Percentiles rank a stretch among this genome's conserved stretches.
Conservation (phyloP, 92 coral and sea anemone species). For the Scolanthus callimorphus region DNA sequence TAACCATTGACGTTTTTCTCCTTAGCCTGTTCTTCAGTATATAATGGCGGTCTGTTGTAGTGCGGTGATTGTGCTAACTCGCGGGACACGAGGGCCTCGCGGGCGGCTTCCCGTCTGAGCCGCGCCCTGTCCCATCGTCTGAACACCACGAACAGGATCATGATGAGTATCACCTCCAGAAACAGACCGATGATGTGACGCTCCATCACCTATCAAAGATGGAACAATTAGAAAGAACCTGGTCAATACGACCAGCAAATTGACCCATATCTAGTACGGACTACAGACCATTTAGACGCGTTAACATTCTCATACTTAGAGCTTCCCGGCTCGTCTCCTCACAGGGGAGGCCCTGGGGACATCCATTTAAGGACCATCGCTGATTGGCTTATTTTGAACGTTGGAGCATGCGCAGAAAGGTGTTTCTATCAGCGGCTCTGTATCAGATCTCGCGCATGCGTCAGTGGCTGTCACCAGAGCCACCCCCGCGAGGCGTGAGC, state of each 20-base stretch:
- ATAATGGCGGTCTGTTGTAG: not conserved
- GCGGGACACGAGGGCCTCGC: conserved; percentile 16
- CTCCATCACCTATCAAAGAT: conserved; percentile 61
- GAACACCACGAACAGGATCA: conserved; percentile 59
- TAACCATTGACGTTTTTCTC: conserved; percentile 13
- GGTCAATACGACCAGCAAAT: not conserved
- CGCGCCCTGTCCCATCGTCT: conserved; percentile 52
- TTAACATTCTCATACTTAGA: too few relatives aligned
- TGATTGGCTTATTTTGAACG: too few relatives aligned
- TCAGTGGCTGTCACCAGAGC: too few relatives aligned
- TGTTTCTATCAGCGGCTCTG: too few relatives aligned
- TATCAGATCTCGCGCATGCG: too few relatives aligned
- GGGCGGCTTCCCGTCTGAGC: conserved; percentile 18
- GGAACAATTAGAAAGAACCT: not conserved
- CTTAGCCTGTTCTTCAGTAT: not conserved
- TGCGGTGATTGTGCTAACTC: not conserved
- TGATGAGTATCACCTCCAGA: conserved; percentile 61
- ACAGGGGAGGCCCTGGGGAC: too few relatives aligned
- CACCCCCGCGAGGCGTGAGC: too few relatives aligned
- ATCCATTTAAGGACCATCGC: too few relatives aligned
- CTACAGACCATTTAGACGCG: too few relatives aligned
- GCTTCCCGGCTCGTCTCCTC: too few relatives aligned
- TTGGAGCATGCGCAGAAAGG: too few relatives aligned
- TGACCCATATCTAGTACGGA: too few relatives aligned
- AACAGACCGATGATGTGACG: conserved; percentile 89